A percentile compares a stretch with the other conserved stretches of the same genome.
Conservation (phyloP, 2,888 invertebrate species). For the Leucophenga maculata region DNA sequence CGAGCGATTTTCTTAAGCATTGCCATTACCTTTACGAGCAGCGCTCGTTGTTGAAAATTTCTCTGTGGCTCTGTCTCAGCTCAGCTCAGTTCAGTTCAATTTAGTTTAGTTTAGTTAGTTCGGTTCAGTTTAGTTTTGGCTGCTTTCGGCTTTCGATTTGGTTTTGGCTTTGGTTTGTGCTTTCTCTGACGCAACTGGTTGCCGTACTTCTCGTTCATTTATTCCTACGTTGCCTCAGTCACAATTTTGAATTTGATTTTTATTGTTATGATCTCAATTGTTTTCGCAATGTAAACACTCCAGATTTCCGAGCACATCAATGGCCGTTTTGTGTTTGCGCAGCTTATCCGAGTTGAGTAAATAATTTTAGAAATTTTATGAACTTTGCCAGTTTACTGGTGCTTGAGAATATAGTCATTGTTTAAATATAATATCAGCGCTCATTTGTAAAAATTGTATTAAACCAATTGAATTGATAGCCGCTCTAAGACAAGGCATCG, state of each 20-base stretch:
- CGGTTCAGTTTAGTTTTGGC: background rate
- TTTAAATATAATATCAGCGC: no score
- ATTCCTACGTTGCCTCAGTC: constrained; percentile 16
- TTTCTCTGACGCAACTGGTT: constrained; percentile 57
- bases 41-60: constrained; percentile 4
- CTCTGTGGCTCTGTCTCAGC: constrained; percentile 4
- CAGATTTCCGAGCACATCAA: constrained; percentile 39
- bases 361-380: constrained; percentile 1
- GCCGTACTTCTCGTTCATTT: constrained; percentile 31
- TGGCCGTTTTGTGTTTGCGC: background rate
- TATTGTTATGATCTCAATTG: constrained; percentile 60
- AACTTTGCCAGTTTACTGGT: no score
- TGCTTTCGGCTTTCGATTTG: background rate
- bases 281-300: constrained; percentile 57
- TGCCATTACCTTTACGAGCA: constrained; percentile 60
- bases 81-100: constrained; percentile 4
- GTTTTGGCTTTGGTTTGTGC: background rate
- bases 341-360: background rate
- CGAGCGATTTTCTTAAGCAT: constrained; percentile 65
- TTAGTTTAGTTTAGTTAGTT: background rate
- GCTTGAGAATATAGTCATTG: no score
- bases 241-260: constrained; percentile 58
- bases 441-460: no score
- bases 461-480: no score
- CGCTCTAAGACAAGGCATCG: no score